Base-by-base conservation (phyloP, 2,113 vertebrate species). In the Scytalopus superciliaris region DNA sequence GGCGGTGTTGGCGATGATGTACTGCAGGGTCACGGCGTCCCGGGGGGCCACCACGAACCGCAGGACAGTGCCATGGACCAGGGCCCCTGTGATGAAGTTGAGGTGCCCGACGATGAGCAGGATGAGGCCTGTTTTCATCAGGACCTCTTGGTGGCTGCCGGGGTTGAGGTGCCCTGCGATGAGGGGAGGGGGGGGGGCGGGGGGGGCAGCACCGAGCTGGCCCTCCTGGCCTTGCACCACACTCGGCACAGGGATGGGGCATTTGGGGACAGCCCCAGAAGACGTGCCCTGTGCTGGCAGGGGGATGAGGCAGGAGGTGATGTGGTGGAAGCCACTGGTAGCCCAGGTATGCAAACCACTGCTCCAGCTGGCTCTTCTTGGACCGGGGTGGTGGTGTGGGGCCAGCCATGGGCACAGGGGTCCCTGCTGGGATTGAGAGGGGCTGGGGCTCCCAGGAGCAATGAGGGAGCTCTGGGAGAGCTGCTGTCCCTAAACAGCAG, bases 121-220 rank as follows among this genome's bases (percentile, higher is more conserved):
- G 95, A 98, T 96, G 84, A 99, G 98, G 7, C 99, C 99, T 3
- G 98, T 98, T 97, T 99, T 99, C 99, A 99, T 99, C 94, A 99
- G 97, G 81, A 97, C 86, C 90, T 96, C 98, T 69, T 97, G 97
- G 45, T 98, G 96, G 72, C 96, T 82, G 24, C 45, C 3, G 23
- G 91, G 93, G 44, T 98, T 89, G 24, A 97, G 97, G 87, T 83
- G 94, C 80, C 95, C 97, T 96, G 97, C 81, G 72, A 64, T 45
- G 9, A 90, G 33, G 67, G 69, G 56, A 10, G 14, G 12, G 42
- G 55, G 33, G 53, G 25, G 10, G 1, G 37, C 2, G 39, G 80
- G 57, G 47, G 31, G 82, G 42, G 2, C 16, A 2, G n/a, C 31
- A 5, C 27, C 0, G 21, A 67, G 72, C 37, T 3, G 1, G 14